A percentile compares a stretch with the other conserved stretches of the same genome.
Conservation (phyloP, 2,888 invertebrate species). For the Microctonus aethiopoides region DNA sequence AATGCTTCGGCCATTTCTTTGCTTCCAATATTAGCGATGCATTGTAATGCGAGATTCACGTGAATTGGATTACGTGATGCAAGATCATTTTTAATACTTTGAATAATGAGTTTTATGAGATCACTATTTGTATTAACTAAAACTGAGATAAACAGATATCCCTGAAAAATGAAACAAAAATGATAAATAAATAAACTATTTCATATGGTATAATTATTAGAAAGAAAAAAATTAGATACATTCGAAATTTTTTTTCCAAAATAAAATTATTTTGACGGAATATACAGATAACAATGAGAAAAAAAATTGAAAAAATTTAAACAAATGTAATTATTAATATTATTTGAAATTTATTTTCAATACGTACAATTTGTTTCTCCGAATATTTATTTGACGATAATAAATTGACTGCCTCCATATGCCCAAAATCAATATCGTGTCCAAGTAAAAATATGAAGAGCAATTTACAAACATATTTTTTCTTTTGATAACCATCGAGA, state of each 20-base stretch:
- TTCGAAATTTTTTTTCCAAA: too few species aligned
- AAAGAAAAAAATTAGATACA: neutral
- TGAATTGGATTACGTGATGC: slow-evolving; percentile 97
- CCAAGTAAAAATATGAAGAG: slow-evolving; percentile 99
- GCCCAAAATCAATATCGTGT: slow-evolving; percentile 99
- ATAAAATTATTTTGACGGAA: too few species aligned
- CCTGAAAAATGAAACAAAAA: slow-evolving; percentile 72
- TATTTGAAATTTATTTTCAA: slow-evolving; percentile 1
- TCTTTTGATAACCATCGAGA: slow-evolving; percentile 99
- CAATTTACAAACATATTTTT: slow-evolving; percentile 99
- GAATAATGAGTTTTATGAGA: slow-evolving; percentile 98
- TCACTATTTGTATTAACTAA: slow-evolving; percentile 99
- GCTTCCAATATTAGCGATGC: slow-evolving; percentile 99
- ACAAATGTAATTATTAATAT: neutral
- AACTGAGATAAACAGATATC: slow-evolving; percentile 99
- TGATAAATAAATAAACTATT: neutral
- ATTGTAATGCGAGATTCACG: slow-evolving; percentile 97
- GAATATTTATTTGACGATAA: slow-evolving; percentile 99
- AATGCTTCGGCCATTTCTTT: slow-evolving; percentile 99
- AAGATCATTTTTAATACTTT: slow-evolving; percentile 99
- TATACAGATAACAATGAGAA: too few species aligned
- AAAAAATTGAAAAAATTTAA: too few species aligned
- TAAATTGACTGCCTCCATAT: slow-evolving; percentile 99
- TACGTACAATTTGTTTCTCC: slow-evolving; percentile 97
- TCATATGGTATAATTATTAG: neutral